Evolutionary conservation across 1,140 invertebrate genomes (phyloP), one percentile per base, ranked within the genome.

Genomic region (Temnothorax longispinosus): DNA sequence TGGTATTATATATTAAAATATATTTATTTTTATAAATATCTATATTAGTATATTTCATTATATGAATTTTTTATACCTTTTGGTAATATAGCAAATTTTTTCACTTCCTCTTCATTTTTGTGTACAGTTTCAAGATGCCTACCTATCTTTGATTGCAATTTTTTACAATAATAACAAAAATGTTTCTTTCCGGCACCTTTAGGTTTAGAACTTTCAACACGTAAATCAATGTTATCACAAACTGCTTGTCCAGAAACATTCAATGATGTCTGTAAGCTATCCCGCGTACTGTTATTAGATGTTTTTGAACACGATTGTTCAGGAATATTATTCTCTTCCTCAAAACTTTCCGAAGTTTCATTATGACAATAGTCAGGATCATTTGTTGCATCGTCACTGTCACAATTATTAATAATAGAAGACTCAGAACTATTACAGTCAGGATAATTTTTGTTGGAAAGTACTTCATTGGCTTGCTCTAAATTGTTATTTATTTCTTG

Each of bases 71-170:
- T 21, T 13, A n/a, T 65, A 65, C 35, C 35, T 65, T 65, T 65
- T 1, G 62, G 35, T 41, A 65, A 65, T 27, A 18, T 3, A 27
- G n/a, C 10, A 5, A 69, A 69, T 47, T 69, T 67, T 67, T 69
- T 47, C 13, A 69, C 65, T 8, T 67, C 38, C 35, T 67, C 38
- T 67, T 67, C 65, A 67, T 44, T 13, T 67, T 44, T 67, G 21
- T 44, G 65, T 10, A 44, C 41, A 27, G 0, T n/a, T 69, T 69
- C 41, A 2, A 47, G n/a, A 47, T 69, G 65, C n/a, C 65, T 69
- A 38, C n/a, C 27, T 69, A 69, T 47, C 2, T 69, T 69, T 11
- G 41, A 47, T 47, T 47, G n/a, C 38, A 44, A 27, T 69, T 47
- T 69, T 21, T 69, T 69, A 10, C 41, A 69, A 47, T 69, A 69